Percentiles rank a stretch among this genome's conserved stretches.
phyloP scores from a whole-genome alignment of 2,888 invertebrate genomes.

The Nemoura dubitans region DNA sequence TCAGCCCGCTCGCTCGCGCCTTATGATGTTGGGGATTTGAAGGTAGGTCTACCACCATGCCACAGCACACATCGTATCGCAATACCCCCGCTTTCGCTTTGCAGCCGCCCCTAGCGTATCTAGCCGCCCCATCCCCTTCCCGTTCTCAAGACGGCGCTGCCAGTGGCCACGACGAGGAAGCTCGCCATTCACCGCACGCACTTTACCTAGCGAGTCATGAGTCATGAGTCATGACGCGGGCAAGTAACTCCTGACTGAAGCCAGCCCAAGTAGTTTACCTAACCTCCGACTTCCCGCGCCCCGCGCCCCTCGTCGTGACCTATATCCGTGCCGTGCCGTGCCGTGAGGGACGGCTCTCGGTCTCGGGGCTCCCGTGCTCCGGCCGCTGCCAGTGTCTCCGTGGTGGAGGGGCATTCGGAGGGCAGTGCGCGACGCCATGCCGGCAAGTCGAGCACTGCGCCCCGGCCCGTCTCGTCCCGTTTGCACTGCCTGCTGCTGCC shows the following conservation, averaged over 20 bases:
- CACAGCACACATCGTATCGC: neutral
- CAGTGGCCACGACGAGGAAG: neutral
- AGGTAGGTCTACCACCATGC: neutral
- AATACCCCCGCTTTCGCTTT: neutral
- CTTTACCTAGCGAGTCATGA: neutral
- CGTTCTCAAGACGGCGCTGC: neutral
- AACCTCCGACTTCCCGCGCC: neutral
- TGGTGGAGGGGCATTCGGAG: too few relatives aligned
- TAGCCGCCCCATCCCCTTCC: neutral
- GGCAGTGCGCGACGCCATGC: too few relatives aligned
- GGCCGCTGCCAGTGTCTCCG: too few relatives aligned
- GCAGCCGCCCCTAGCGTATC: neutral
- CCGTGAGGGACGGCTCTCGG: too few relatives aligned
- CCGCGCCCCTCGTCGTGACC: neutral
- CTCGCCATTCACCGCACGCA: neutral
- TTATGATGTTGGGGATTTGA: neutral
- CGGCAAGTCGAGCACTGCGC: too few relatives aligned
- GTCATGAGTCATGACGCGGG: too few relatives aligned
- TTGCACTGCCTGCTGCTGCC: too few relatives aligned
- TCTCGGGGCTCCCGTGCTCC: too few relatives aligned
- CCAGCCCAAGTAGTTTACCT: neutral
- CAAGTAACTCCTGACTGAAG: neutral
- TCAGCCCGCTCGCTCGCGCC: neutral
- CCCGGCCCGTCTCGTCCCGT: too few relatives aligned
- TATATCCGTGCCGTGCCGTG: neutral